Base-by-base conservation (phyloP, 2,797 vertebrate species). In the Gymnothorax reevesii region DNA sequence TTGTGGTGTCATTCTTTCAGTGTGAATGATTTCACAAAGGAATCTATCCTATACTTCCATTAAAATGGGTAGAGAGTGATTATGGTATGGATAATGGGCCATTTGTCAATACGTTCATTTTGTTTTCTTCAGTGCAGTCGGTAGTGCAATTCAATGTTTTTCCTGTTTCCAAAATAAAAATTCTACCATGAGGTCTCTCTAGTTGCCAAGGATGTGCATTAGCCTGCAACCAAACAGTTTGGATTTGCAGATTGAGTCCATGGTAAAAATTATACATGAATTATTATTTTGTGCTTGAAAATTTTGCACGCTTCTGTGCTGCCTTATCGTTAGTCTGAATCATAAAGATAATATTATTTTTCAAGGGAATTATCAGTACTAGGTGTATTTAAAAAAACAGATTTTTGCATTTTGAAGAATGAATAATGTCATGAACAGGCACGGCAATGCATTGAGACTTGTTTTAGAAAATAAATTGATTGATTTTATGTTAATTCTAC, bases 1-100 rank as follows among this genome's bases (percentile, higher is more conserved):
- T 83, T 59, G 22, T 84, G 66, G 42, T 42, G 57, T 85, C 73
- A 85, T 88, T 79, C 49, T 80, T 80, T 73, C 55, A 57, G 79
- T 82, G 83, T 9, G 64, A 69, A n/a, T 25, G 64, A n/a, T 8
- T n/a, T 73, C 57, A 15, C 2, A 85, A 64, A 84, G 69, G 82
- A 77, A 80, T 52, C 60, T 80, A n/a, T 80, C 77, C 52, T 80
- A 22, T n/a, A 52, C 77, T 55, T 22, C 49, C 52, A 54, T 80
- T 80, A 55, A 55, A 52, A 52, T 80, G 77, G 49, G 77, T 2
- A 7, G 75, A 49, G 27, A 79, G 75, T 54, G 42, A 79, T 52
- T 52, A 79, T 79, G 75, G 17, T 15, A 54, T 52, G 6, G 42
- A 22, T 15, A 79, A 79, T 22, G 77, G 52, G 15, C 49, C 77